Conservation (phyloP, 2,888 invertebrate genomes). For the Pyrochroa serraticornis region DNA sequence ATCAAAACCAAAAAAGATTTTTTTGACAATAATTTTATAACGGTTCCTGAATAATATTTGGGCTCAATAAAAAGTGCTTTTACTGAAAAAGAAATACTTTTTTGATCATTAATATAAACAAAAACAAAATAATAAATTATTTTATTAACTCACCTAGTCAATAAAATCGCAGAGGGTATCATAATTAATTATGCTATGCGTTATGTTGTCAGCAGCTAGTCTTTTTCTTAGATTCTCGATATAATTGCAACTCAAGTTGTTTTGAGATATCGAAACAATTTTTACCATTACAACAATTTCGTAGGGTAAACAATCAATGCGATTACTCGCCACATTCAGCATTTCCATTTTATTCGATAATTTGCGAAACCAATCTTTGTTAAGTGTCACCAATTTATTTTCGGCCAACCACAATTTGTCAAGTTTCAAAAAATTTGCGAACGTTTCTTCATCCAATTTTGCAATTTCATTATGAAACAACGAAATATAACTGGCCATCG, state of each 20-base stretch:
- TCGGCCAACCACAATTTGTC: constrained; percentile 3
- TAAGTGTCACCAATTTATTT: constrained; percentile 11
- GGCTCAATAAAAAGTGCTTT: no score
- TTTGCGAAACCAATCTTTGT: constrained; percentile 3
- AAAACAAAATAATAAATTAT: no score
- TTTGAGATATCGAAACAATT: neutral
- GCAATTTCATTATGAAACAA: constrained; percentile 35
- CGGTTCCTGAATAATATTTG: no score
- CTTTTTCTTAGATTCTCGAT: neutral
- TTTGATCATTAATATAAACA: no score
- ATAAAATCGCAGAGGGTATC: no score
- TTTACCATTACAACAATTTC: constrained; percentile 9
- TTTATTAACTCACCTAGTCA: no score
- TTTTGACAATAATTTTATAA: no score
- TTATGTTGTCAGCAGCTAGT: neutral
- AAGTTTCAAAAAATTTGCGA: constrained; percentile 21
- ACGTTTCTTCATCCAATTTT: constrained; percentile 30
- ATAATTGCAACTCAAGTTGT: constrained; percentile 1
- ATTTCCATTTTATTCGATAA: constrained; percentile 3
- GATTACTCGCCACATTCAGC: constrained; percentile 25
- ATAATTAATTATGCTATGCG: no score
- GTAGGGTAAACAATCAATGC: constrained; percentile 29
- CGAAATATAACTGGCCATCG: no score
- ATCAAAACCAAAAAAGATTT: no score
- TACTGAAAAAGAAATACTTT: no score